Conservation (phyloP, 2,888 invertebrate species). For the Idaea biselata region DNA sequence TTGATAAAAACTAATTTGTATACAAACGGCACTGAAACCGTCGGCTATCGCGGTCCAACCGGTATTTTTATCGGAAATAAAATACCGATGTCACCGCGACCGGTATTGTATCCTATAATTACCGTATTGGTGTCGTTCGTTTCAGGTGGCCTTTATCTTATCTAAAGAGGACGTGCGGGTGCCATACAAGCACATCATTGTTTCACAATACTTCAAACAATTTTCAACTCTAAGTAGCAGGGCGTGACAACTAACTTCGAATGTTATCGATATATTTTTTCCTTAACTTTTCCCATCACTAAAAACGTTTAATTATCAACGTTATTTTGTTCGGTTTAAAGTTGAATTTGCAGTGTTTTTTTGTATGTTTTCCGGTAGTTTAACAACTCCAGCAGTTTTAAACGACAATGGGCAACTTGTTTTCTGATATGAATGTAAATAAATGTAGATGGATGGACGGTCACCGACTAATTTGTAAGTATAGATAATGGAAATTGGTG, state of each 20-base stretch:
- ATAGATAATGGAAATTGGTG: slow-evolving; percentile 47
- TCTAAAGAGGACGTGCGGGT: slow-evolving; percentile 80
- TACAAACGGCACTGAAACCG: slow-evolving; percentile 18
- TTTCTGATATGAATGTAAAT: slow-evolving; percentile 76
- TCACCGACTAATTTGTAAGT: slow-evolving; percentile 60
- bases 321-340: slow-evolving; percentile 19
- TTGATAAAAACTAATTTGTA: slow-evolving; percentile 18
- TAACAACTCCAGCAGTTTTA: slow-evolving; percentile 56
- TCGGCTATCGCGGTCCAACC: slow-evolving; percentile 44
- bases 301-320: slow-evolving; percentile 23
- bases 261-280: slow-evolving; percentile 34
- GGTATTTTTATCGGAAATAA: slow-evolving; percentile 63
- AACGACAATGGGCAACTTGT: slow-evolving; percentile 74
- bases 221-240: slow-evolving; percentile 29
- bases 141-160: slow-evolving; percentile 77
- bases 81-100: slow-evolving; percentile 57
- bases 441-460: slow-evolving; percentile 71
- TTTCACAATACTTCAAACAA: slow-evolving; percentile 42
- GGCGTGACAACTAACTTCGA: slow-evolving; percentile 21
- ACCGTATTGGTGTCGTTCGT: slow-evolving; percentile 72
- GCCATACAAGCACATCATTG: slow-evolving; percentile 65
- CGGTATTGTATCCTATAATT: slow-evolving; percentile 58
- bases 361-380: slow-evolving; percentile 66
- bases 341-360: slow-evolving; percentile 36
- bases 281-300: slow-evolving; percentile 45